Conservation (phyloP, 1,140 invertebrate species). For the Holcopasites calliopsidis region DNA sequence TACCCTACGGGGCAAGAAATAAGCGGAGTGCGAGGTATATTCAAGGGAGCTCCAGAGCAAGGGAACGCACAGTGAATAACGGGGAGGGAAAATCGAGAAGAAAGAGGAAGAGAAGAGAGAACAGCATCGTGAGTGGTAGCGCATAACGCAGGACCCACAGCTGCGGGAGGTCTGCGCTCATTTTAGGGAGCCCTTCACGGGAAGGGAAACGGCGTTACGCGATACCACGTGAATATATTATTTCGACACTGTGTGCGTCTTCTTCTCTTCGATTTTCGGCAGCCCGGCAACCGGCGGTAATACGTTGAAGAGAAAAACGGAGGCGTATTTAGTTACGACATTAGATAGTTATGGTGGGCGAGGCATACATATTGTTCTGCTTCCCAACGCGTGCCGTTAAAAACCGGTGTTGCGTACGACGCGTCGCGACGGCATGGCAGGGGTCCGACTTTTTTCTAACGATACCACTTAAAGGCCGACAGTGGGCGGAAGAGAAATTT, state of each 20-base stretch:
- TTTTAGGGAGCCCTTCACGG: conserved; percentile 31
- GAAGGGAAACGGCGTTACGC: conserved; percentile 36
- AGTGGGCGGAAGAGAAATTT: not conserved
- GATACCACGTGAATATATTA: conserved; percentile 42
- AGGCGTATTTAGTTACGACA: conserved; percentile 6
- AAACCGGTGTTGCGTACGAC: not conserved
- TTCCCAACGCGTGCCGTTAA: not conserved
- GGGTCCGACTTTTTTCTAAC: not conserved
- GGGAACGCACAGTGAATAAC: conserved; percentile 1
- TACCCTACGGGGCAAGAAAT: not conserved
- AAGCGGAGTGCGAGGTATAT: not conserved
- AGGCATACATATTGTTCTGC: conserved; percentile 6
- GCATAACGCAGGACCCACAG: conserved; percentile 23
- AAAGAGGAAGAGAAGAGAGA: not conserved
- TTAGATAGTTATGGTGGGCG: not conserved
- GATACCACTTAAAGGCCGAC: no score
- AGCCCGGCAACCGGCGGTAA: not conserved
- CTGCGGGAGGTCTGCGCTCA: conserved; percentile 38
- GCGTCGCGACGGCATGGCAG: no score
- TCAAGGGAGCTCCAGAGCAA: not conserved
- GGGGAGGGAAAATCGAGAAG: conserved; percentile 12
- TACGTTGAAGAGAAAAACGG: conserved; percentile 34
- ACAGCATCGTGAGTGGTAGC: conserved; percentile 1
- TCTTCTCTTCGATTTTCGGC: not conserved
- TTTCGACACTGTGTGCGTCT: not conserved